Evolutionary conservation across 2,888 invertebrate species (phyloP).

Genomic region (Orchesellides sinensis): DNA sequence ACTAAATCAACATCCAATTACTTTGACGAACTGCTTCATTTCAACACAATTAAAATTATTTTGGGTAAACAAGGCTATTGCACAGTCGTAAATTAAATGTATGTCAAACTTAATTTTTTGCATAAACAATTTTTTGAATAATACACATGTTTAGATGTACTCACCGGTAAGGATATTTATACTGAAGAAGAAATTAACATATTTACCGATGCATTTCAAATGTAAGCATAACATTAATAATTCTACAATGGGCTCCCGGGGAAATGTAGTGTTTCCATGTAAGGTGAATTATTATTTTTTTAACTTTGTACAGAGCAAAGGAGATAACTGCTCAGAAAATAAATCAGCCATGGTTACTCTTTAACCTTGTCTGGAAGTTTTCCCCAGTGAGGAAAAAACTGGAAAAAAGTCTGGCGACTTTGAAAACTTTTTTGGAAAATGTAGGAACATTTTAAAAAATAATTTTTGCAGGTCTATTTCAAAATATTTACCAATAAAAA

Average conservation of each 20-base stretch:
- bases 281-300: no score
- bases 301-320: no score
- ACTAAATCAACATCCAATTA: not conserved
- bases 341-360: no score
- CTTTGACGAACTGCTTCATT: not conserved
- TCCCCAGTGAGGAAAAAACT: no score
- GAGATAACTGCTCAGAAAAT: no score
- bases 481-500: no score
- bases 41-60: not conserved
- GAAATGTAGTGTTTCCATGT: no score
- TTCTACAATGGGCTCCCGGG: not conserved
- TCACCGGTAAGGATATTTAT: not conserved
- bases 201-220: not conserved
- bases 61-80: not conserved
- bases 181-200: not conserved
- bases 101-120: not conserved
- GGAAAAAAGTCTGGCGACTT: no score
- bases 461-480: no score
- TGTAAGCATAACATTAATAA: not conserved
- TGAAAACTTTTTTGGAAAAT: no score
- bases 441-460: not conserved
- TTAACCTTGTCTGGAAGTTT: no score
- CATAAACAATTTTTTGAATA: not conserved
- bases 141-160: not conserved
- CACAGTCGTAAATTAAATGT: no score